Conservation (phyloP, 2,113 vertebrate genomes). For the Eidolon helvum region DNA sequence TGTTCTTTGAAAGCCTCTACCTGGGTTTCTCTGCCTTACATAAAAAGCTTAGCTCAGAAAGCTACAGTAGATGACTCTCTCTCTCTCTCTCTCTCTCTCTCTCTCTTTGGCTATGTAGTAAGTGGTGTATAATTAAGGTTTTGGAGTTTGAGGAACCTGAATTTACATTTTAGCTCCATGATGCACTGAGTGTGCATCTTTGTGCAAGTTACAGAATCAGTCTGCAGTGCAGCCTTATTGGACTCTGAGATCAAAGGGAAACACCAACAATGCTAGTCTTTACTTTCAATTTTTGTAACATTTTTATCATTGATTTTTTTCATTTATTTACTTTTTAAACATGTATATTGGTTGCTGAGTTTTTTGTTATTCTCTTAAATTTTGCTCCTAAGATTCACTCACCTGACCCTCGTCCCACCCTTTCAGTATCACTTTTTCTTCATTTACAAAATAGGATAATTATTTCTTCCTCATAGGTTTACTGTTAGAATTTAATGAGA, state of each 20-base stretch:
- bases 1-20: not conserved
- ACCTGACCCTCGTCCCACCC: not conserved
- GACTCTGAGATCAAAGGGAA: not conserved
- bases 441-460: not conserved
- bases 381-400: not conserved
- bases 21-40: not conserved
- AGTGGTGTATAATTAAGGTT: not conserved
- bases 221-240: not conserved
- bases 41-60: not conserved
- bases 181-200: not conserved
- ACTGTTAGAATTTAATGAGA: not conserved
- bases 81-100: too few relatives aligned
- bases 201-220: too few relatives aligned
- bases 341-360: not conserved
- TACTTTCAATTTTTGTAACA: not conserved
- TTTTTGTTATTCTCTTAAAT: not conserved
- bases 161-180: not conserved
- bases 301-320: not conserved
- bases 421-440: not conserved
- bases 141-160: not conserved
- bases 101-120: too few relatives aligned
- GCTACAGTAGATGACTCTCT: rapidly evolving
- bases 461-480: not conserved
- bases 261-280: not conserved
- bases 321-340: not conserved